Evolutionary conservation across 2,113 vertebrate genomes (phyloP).

Genomic region (Chionomys nivalis): DNA sequence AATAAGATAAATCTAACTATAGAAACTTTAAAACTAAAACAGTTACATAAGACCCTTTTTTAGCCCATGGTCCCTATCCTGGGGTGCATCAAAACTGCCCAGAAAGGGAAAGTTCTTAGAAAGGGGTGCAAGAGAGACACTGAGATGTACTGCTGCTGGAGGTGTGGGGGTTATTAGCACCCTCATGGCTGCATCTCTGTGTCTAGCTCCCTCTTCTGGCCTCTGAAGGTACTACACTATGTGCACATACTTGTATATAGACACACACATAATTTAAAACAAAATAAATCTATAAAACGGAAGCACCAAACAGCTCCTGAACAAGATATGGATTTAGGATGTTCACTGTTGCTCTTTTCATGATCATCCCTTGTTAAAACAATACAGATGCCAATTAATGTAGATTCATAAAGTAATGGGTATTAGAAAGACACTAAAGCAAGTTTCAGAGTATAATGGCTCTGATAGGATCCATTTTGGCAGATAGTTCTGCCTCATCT

Average conservation of each 20-base stretch:
- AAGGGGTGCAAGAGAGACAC: not conserved
- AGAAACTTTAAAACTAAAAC: slow-evolving; percentile 10
- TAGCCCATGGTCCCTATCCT: not conserved
- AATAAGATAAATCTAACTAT: slow-evolving; percentile 29
- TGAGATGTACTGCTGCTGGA: not conserved
- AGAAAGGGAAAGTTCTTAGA: not conserved
- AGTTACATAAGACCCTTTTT: slow-evolving; percentile 10
- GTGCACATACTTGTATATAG: not conserved
- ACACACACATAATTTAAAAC: not conserved
- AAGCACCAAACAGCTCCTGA: slow-evolving; percentile 10
- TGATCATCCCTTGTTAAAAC: not conserved
- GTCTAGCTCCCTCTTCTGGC: not conserved
- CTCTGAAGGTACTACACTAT: not conserved
- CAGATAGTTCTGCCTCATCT: not conserved
- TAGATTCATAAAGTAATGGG: not conserved
- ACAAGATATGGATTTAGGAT: not conserved
- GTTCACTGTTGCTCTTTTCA: not conserved
- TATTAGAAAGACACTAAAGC: not conserved
- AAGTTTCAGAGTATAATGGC: not conserved
- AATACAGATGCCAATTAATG: not conserved
- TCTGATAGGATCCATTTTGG: not conserved
- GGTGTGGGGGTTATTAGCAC: not conserved
- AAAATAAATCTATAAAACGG: not conserved
- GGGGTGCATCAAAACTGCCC: not conserved
- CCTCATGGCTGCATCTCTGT: too few species aligned